Evolutionary conservation across 1,140 invertebrate genomes (phyloP).

Genomic region (Berghia stephanieae): DNA sequence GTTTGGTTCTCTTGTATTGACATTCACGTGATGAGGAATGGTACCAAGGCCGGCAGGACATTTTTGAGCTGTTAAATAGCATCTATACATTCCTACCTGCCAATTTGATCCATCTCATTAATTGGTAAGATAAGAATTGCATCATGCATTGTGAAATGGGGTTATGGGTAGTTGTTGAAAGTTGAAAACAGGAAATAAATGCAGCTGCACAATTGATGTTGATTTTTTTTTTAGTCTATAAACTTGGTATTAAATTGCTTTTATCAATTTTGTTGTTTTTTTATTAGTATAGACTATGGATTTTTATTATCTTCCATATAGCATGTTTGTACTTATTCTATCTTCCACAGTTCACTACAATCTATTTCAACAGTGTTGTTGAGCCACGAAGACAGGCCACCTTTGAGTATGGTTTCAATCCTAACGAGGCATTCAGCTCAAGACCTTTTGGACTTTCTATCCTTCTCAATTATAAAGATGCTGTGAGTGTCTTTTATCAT

Average conservation of each 20-base stretch:
- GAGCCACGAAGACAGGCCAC: constrained; percentile 93
- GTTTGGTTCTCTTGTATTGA: too few relatives aligned
- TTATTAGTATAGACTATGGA: background rate
- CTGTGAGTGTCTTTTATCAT: constrained; percentile 52
- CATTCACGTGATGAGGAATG: too few relatives aligned
- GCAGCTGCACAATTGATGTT: too few relatives aligned
- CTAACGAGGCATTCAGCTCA: constrained; percentile 93
- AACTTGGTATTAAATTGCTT: background rate
- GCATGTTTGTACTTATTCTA: background rate
- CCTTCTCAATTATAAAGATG: constrained; percentile 92
- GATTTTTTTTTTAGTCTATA: too few relatives aligned
- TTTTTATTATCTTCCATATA: background rate
- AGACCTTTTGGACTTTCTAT: constrained; percentile 95
- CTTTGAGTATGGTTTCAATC: constrained; percentile 92
- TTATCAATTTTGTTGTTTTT: background rate
- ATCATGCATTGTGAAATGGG: too few relatives aligned
- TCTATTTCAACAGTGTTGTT: constrained; percentile 88
- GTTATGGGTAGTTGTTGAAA: too few relatives aligned
- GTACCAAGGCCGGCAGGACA: too few relatives aligned
- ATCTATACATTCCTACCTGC: too few relatives aligned
- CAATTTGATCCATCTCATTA: too few relatives aligned
- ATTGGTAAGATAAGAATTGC: too few relatives aligned
- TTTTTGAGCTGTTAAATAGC: too few relatives aligned
- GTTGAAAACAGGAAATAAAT: too few relatives aligned
- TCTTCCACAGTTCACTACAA: constrained; percentile 80